Percentiles rank a stretch among this genome's conserved stretches.
Evolutionary conservation across 2,113 vertebrate species (phyloP).

Genomic region (Strigops habroptila): DNA sequence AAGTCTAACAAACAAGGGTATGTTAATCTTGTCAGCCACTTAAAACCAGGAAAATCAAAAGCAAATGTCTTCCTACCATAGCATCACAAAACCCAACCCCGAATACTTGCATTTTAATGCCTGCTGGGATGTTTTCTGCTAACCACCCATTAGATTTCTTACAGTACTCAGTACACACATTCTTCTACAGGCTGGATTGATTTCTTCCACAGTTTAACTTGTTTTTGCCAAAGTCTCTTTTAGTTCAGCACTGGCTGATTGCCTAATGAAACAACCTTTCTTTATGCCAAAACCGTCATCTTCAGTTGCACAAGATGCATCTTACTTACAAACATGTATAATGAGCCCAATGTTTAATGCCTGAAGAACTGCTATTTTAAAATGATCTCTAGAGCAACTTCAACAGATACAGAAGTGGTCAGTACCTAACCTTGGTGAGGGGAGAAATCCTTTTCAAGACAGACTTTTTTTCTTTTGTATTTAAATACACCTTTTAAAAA

Average conservation of each 20-base stretch:
- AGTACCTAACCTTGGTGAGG: neutral
- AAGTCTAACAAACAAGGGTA: conserved; percentile 11
- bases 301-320: conserved; percentile 20
- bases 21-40: conserved; percentile 39
- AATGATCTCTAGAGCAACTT: neutral
- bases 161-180: neutral
- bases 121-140: conserved; percentile 21
- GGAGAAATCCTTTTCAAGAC: neutral
- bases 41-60: conserved; percentile 59
- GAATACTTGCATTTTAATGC: conserved; percentile 15
- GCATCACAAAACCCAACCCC: conserved; percentile 1
- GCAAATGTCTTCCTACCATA: conserved; percentile 42
- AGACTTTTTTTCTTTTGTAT: neutral
- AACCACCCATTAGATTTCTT: conserved; percentile 13
- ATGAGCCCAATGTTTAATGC: neutral
- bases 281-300: conserved; percentile 35
- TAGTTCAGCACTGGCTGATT: conserved; percentile 31
- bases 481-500: neutral
- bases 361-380: neutral
- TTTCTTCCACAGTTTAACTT: conserved; percentile 45
- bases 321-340: neutral
- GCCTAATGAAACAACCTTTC: conserved; percentile 49
- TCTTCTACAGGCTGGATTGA: neutral
- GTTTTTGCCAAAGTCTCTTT: conserved; percentile 63
- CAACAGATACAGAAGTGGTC: neutral